Evolutionary conservation across 2,113 vertebrate species (phyloP).

Genomic region (Mastomys natalensis): DNA sequence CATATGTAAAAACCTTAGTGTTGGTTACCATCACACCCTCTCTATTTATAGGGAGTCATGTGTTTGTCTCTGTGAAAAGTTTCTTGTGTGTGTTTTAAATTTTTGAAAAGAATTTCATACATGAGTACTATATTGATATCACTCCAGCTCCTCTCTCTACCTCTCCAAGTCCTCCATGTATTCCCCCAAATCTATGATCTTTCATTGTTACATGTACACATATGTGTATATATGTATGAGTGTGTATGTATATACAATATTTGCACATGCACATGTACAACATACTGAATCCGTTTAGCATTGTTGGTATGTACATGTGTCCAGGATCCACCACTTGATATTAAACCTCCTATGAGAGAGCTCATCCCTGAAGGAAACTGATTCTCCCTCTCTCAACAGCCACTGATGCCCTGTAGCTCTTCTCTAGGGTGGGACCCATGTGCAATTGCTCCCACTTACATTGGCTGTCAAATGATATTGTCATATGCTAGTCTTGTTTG

Average conservation of each 20-base stretch:
- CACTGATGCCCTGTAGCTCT: neutral
- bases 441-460: neutral
- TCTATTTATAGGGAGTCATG: neutral
- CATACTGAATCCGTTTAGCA: neutral
- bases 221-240: neutral
- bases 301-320: neutral
- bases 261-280: neutral
- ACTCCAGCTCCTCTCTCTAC: neutral
- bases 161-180: neutral
- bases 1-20: neutral
- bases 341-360: neutral
- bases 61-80: neutral
- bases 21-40: neutral
- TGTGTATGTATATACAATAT: neutral
- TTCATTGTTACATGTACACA: neutral
- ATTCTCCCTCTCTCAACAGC: neutral
- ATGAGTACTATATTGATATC: neutral
- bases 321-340: neutral
- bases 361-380: neutral
- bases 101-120: neutral
- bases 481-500: neutral
- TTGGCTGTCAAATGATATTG: neutral
- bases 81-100: neutral
- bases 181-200: neutral
- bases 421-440: neutral